Evolutionary conservation across 2,113 vertebrate species (phyloP).

Genomic region (Leucoraja erinaceus): DNA sequence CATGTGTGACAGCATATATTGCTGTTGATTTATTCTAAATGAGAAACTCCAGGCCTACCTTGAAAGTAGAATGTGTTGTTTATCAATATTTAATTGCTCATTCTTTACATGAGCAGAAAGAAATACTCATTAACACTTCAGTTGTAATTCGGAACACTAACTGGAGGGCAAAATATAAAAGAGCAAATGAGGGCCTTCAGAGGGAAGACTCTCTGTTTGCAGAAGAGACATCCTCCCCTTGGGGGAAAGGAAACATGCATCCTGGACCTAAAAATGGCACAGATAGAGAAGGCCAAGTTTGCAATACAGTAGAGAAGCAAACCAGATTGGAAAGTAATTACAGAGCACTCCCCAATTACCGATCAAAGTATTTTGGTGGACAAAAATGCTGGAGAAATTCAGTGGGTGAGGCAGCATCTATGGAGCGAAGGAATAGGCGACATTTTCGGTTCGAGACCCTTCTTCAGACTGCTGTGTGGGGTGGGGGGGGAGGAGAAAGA

Average conservation of each 20-base stretch:
- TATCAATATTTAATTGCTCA: neutral
- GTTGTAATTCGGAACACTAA: neutral
- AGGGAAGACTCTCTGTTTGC: neutral
- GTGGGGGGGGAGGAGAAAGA: no score
- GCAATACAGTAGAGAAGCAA: no score
- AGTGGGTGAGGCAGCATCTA: no score
- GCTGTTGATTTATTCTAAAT: neutral
- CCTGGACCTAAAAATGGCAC: neutral
- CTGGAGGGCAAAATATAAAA: neutral
- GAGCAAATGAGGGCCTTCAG: neutral
- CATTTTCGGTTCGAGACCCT: no score
- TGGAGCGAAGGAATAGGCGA: no score
- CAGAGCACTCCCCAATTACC: no score
- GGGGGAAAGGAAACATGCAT: neutral
- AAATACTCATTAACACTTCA: neutral
- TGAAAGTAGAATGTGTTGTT: neutral
- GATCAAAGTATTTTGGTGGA: no score
- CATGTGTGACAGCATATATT: neutral
- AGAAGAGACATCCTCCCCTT: neutral
- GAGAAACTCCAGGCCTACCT: neutral
- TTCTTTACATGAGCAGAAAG: neutral
- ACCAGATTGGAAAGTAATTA: no score
- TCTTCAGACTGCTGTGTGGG: no score
- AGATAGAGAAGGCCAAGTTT: neutral
- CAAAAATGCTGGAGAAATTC: no score